Conservation (phyloP, 2,113 vertebrate genomes). For the Phrynosoma platyrhinos region DNA sequence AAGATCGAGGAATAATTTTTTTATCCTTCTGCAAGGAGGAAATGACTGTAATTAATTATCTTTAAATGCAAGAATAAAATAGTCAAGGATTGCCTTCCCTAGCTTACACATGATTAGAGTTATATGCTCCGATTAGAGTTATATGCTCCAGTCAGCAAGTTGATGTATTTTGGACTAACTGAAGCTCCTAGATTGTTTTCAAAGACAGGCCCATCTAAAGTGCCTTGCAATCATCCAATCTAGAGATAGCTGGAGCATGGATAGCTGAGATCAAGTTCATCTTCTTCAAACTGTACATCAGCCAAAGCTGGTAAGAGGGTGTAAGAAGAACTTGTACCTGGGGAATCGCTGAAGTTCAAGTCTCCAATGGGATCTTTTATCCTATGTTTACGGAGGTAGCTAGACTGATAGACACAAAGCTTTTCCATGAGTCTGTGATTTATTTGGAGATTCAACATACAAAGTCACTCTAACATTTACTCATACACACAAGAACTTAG, state of each 20-base stretch:
- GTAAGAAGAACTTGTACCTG: no score
- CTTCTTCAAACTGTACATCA: neutral
- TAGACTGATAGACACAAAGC: no score
- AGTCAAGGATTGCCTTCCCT: no score
- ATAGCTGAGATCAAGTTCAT: neutral
- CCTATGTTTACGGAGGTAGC: no score
- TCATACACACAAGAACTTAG: no score
- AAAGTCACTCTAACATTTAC: no score
- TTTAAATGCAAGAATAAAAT: no score
- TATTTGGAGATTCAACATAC: no score
- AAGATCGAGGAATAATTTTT: no score
- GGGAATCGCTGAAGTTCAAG: no score
- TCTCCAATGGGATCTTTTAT: no score
- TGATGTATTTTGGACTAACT: neutral
- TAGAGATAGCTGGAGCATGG: neutral
- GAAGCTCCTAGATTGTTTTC: neutral
- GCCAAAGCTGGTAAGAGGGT: neutral
- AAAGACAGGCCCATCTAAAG: neutral
- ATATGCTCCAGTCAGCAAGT: slow-evolving; percentile 9
- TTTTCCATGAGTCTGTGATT: no score
- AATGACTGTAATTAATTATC: neutral
- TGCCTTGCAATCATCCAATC: neutral
- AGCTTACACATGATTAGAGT: neutral
- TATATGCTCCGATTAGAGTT: slow-evolving; percentile 4
- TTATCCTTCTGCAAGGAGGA: neutral